Percentiles rank a stretch among this genome's conserved stretches.
These are phyloP conservation scores for Hermodice carunculata DNA, from an alignment of 2,888 invertebrate species.

Conservation along the genomic window DNA sequence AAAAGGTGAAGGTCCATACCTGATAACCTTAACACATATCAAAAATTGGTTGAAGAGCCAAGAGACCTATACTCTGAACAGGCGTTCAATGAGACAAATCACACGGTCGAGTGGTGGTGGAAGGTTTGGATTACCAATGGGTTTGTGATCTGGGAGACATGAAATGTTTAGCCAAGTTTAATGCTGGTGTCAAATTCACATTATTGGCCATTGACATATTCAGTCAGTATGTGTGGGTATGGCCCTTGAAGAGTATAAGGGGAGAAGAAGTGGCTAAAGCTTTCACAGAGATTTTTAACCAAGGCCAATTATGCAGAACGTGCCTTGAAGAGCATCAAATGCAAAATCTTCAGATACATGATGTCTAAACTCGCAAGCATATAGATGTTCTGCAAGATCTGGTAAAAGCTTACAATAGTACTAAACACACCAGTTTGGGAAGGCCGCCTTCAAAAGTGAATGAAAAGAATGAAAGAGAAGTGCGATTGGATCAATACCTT, in stretches of 20 bases:
- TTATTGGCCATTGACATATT: neutral
- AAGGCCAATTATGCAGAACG: constrained; percentile 3
- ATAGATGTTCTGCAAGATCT: constrained; percentile 5
- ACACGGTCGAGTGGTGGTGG: neutral
- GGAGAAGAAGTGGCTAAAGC: constrained; percentile 1
- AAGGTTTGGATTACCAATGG: constrained; percentile 2
- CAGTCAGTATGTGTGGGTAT: constrained; percentile 1
- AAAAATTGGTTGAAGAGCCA: no score
- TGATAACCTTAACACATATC: no score
- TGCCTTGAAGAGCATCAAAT: constrained; percentile 3
- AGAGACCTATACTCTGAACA: constrained; percentile 3
- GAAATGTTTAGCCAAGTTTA: neutral
- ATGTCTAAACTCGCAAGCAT: neutral
- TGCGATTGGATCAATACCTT: neutral
- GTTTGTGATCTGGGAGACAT: neutral
- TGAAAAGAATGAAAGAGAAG: neutral
- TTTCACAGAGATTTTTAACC: neutral
- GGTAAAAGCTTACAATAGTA: constrained; percentile 6
- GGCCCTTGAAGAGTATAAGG: constrained; percentile 3
- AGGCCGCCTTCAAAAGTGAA: neutral
- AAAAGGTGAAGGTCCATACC: no score
- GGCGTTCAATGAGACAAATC: neutral
- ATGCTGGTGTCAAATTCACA: constrained; percentile 7
- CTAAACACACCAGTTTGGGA: constrained; percentile 1
- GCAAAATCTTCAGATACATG: constrained; percentile 2